phyloP scores from a whole-genome alignment of 2,888 invertebrate genomes.

The Epistrophe grossulariae region DNA sequence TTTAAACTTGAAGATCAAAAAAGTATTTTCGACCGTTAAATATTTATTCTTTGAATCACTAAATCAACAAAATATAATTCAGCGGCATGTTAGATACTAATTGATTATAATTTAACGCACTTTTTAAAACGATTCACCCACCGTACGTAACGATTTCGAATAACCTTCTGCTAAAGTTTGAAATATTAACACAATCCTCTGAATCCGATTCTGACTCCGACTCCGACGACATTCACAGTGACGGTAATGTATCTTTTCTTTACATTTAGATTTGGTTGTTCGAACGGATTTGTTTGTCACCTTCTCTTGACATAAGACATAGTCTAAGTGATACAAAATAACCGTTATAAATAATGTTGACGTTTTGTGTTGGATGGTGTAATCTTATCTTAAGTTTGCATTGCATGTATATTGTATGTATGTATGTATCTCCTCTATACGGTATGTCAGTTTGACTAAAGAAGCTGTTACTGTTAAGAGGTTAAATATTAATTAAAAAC shows the following conservation, averaged over 20 bases:
- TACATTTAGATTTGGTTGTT: slow-evolving; percentile 63
- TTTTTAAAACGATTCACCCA: background rate
- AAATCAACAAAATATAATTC: slow-evolving; percentile 10
- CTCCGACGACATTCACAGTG: slow-evolving; percentile 40
- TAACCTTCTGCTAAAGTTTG: slow-evolving; percentile 1
- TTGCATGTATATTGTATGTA: slow-evolving; percentile 50
- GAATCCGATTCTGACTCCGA: background rate
- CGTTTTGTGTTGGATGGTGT: slow-evolving; percentile 60
- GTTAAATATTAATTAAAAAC: background rate
- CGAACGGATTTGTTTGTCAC: slow-evolving; percentile 69
- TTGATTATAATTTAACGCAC: slow-evolving; percentile 10
- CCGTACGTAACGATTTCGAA: slow-evolving; percentile 10
- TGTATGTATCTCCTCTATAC: slow-evolving; percentile 19
- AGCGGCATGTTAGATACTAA: slow-evolving; percentile 21
- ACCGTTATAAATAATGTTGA: slow-evolving; percentile 75
- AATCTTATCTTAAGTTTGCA: slow-evolving; percentile 75
- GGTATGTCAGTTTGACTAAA: background rate
- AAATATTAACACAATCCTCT: slow-evolving; percentile 33
- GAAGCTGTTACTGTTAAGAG: background rate
- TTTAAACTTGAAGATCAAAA: background rate
- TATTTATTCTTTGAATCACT: slow-evolving; percentile 2
- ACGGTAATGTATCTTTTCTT: slow-evolving; percentile 57
- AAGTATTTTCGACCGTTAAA: background rate
- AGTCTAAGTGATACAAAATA: slow-evolving; percentile 69
- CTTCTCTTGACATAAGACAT: slow-evolving; percentile 73